Percentiles rank a stretch among this genome's conserved stretches.
Conservation (phyloP, 2,888 invertebrate species). For the Netelia inedita region DNA sequence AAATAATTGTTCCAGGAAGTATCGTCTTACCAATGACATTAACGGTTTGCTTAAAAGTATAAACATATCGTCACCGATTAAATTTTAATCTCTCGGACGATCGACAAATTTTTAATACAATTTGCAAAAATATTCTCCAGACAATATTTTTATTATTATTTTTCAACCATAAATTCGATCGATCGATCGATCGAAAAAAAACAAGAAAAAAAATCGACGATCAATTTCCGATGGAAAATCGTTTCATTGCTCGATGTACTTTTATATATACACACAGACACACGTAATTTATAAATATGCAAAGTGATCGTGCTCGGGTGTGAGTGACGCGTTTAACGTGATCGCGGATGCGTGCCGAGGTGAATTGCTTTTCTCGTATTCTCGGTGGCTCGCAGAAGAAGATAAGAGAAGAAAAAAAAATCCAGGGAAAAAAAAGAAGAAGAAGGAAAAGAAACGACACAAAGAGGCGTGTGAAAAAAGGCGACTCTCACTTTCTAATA, state of each 20-base stretch:
- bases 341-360: slow-evolving; percentile 48
- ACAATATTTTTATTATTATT: too few species aligned
- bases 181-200: too few species aligned
- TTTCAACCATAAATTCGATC: too few species aligned
- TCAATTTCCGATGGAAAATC: not conserved
- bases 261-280: not conserved
- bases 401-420: not conserved
- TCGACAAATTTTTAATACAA: too few species aligned
- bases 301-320: not conserved
- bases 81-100: too few species aligned
- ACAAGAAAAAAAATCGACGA: too few species aligned
- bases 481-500: slow-evolving; percentile 48
- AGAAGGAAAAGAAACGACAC: slow-evolving; percentile 13
- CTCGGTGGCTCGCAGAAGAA: not conserved
- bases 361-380: slow-evolving; percentile 7
- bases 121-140: too few species aligned
- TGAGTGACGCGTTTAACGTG: slow-evolving; percentile 38
- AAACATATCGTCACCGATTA: too few species aligned
- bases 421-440: not conserved
- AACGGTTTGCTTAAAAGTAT: too few species aligned
- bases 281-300: not conserved
- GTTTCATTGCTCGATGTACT: not conserved
- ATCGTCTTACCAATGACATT: too few species aligned
- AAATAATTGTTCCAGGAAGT: slow-evolving; percentile 15
- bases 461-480: slow-evolving; percentile 44